Base-by-base conservation (phyloP, 2,888 invertebrate species). In the Marronus borbonicus region DNA sequence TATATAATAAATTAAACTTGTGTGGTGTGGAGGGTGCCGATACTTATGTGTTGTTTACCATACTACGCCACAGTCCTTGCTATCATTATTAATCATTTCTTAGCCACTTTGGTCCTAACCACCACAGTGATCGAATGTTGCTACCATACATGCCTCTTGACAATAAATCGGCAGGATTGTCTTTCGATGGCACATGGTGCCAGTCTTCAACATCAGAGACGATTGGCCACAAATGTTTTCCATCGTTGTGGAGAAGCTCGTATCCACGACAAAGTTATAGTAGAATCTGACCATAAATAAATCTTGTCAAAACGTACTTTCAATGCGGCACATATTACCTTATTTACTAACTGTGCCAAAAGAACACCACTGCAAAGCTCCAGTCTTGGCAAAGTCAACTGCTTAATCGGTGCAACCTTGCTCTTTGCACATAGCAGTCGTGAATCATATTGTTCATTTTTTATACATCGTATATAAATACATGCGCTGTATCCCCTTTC, bases 111-210 rank as follows among this genome's bases (percentile, higher is more conserved):
- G 14, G 0, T 50, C 50, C 2, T 50, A n/a, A 50, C 50, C 50
- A 50, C 50, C 50, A 50, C 2, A 50, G 14, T 50, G 0, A 28
- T 14, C 4, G 50, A 50, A 50, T 0, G 10, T 50, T 50, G 10
- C 50, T 17, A 2, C 62, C 10, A 74, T 81, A 58, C 77, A 64
- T 10, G 70, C 81, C 1, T 81, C 81, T 31, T 14, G n/a, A n/a
- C 3, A 12, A 0, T 50, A 12, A 50, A 50, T n/a, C 12, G 14
- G n/a, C 50, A 50, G 81, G 81, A 66, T 81, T 81, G 7, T 81
- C 74, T 4, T 58, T 10, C 8, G 80, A 76, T 10, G 50, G 60
- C 7, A 82, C 79, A 70, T 82, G 80, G 7, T 69, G 7, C 80
- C 83, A 83, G 44, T 80, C 44, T 1, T 7, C 50, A 10, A 50